Conservation (phyloP, 1,140 invertebrate species). For the Sitobion miscanthi region DNA sequence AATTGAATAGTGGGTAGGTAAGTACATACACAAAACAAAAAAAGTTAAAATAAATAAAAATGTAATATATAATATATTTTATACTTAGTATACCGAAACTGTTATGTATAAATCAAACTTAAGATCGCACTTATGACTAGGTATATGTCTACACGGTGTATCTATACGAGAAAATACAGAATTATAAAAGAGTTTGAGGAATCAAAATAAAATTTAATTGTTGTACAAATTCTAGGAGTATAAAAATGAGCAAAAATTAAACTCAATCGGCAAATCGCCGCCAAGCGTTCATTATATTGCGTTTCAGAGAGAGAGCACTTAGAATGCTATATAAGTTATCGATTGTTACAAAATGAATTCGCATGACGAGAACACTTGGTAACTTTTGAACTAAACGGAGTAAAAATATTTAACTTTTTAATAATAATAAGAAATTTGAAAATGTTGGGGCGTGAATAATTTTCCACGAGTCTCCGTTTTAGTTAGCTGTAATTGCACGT, state of each 20-base stretch:
- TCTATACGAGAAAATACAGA: neutral
- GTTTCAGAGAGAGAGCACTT: neutral
- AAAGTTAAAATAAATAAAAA: no score
- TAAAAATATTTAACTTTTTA: conserved; percentile 16
- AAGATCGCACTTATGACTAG: neutral
- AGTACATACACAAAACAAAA: no score
- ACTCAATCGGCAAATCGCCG: neutral
- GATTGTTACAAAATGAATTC: neutral
- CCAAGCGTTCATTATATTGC: neutral
- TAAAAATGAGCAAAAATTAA: neutral
- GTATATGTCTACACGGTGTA: neutral
- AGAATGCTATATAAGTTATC: neutral
- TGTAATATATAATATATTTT: no score
- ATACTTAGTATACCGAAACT: neutral
- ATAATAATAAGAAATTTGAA: neutral
- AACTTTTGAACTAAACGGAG: neutral
- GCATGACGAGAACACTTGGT: neutral
- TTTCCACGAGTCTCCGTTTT: neutral
- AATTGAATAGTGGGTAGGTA: no score
- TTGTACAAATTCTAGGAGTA: neutral
- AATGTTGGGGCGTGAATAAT: neutral
- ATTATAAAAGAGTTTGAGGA: neutral
- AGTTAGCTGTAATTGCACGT: neutral
- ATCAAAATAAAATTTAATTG: neutral
- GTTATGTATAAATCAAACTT: neutral